Evolutionary conservation across 2,888 invertebrate genomes (phyloP), one percentile per base, ranked within the genome.

Genomic region (Lasiommata megera): DNA sequence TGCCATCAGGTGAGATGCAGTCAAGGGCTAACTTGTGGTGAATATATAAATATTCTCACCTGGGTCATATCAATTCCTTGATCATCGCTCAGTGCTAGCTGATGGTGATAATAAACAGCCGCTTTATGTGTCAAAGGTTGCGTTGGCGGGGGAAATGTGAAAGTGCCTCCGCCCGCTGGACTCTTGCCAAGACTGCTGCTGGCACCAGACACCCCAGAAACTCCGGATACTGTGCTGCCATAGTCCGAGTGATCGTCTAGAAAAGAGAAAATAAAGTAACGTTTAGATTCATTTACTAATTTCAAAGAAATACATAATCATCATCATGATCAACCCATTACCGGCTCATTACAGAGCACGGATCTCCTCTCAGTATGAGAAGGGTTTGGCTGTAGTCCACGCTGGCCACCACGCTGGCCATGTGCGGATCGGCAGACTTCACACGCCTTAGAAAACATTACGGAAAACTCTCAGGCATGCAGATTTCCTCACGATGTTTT

Each of bases 61-160:
- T 96, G 96, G 65, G 96, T 96, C 93, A 96, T 94, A 86, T 96
- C 96, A 73, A 96, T 96, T 62, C 96, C 96, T 86, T 96, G 96
- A 82, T 96, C 96, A 80, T 96, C 96, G 76, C 96, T 95, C 62
- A 96, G 89, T 60, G 96, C 95, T 68, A 95, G 92, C 83, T 96
- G 96, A 71, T 96, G 95, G 72, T 96, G 95, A 84, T 96, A 96
- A 78, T 94, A 95, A 1, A 95, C 95, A 0, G 95, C 94, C 0
- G 94, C 94, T 73, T 95, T 95, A 75, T 95, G 95, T 3, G 94
- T 94, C 68, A 95, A 93, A 2, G 94, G 94, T 71, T 93, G 93
- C 63, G 92, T 91, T 40, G 94, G 93, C 7, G 94, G 93, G 14
- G 94, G 96, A 82, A 96, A 96, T 31, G 95, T 95, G 80, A 95